Base-by-base conservation (phyloP, 2,113 vertebrate genomes). In the Rattus norvegicus region DNA sequence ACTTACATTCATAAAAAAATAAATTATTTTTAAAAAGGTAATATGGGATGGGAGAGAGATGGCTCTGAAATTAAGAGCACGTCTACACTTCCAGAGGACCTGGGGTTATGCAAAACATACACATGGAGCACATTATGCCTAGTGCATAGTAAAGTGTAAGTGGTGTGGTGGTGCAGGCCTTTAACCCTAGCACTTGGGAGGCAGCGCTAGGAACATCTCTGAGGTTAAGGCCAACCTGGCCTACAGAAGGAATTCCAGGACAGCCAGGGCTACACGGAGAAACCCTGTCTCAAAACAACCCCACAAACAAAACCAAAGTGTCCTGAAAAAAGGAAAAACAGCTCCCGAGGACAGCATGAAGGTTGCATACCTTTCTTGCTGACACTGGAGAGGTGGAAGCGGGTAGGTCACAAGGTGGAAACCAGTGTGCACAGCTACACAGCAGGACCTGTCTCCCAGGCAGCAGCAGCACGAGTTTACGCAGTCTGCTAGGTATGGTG, bases 91-190 rank as follows among this genome's bases (percentile, higher is more conserved):
- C 13, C 59, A 85, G 26, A 43, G 12, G n/a, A 63, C 81, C n/a
- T 3, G 43, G 17, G n/a, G 81, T 85, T 85, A 80, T 54, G 77
- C 30, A 56, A 16, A 52, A 33, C 30, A 20, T 80, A 80, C 1
- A 56, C 30, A 36, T 56, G 36, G 17, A 52, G 76, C 47, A 30
- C 47, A 16, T 70, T 70, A n/a, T 70, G 69, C 30, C 30, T 70
- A 70, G 39, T 73, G n/a, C 17, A 20, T 73, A 19, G 17, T 39
- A n/a, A 72, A 39, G 17, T 39, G 7, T 39, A 20, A 24, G 54
- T 2, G 7, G 1, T 1, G 36, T 39, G 20, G 54, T 59, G 36
- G 20, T 0, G 0, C 33, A 24, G 0, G 1, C 36, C 79, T 59
- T 24, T 81, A 7, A 81, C 14, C 54, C 33, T 19, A 22, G 79